Conservation (phyloP, 2,888 invertebrate species). For the Sicus ferrugineus region DNA sequence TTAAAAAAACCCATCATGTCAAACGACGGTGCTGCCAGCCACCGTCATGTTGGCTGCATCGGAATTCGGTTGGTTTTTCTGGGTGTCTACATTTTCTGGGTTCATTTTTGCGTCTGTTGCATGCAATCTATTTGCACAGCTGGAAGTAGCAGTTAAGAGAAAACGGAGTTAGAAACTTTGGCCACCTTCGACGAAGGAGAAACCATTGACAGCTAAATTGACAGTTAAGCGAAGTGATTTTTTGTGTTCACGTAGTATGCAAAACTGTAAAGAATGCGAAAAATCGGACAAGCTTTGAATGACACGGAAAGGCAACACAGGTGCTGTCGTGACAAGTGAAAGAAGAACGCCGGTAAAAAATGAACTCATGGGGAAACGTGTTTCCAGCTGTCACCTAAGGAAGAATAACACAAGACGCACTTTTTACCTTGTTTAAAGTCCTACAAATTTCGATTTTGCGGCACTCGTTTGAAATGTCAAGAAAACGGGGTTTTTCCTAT, state of each 20-base stretch:
- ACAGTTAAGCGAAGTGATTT: conserved; percentile 25
- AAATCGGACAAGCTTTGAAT: not conserved
- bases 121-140: conserved; percentile 33
- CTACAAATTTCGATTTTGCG: conserved; percentile 19
- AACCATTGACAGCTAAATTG: conserved; percentile 31
- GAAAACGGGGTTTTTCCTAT: conserved; percentile 9
- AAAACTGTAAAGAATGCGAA: not conserved
- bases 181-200: conserved; percentile 3
- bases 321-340: not conserved
- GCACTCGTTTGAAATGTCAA: not conserved
- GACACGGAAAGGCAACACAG: not conserved
- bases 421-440: not conserved
- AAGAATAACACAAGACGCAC: not conserved
- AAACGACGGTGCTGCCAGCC: not conserved
- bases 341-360: not conserved
- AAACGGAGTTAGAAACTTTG: conserved; percentile 13
- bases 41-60: not conserved
- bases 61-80: not conserved
- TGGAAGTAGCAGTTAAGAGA: not conserved
- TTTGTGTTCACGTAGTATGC: too few relatives aligned
- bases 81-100: not conserved
- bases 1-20: too few relatives aligned
- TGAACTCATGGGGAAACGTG: not conserved
- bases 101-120: conserved; percentile 19
- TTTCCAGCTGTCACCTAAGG: conserved; percentile 16